These are phyloP conservation scores for Eupithecia insigniata DNA, from an alignment of 2,888 invertebrate species.

Conservation along the genomic window DNA sequence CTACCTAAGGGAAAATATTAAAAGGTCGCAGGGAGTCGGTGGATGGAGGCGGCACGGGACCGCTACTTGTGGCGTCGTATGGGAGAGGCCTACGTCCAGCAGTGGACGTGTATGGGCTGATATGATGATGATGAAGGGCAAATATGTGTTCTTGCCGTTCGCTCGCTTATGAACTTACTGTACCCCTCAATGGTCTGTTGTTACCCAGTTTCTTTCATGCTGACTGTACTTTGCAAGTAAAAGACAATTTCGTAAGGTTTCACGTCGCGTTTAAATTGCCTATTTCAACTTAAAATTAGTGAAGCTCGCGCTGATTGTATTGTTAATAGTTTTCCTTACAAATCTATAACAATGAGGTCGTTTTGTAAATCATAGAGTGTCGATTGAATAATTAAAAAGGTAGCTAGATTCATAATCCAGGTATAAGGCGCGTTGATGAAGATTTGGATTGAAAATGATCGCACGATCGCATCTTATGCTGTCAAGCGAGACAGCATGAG, in stretches of 20 bases:
- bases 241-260: constrained; percentile 25
- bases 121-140: too few species aligned
- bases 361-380: background rate
- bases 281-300: background rate
- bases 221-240: constrained; percentile 17
- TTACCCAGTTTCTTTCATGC: background rate
- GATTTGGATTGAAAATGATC: background rate
- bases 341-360: background rate
- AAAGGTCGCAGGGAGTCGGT: too few species aligned
- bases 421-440: background rate
- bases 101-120: too few species aligned
- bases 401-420: background rate
- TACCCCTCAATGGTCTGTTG: background rate
- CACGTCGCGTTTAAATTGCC: background rate
- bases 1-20: background rate
- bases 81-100: too few species aligned
- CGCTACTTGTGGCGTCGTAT: too few species aligned
- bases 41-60: too few species aligned
- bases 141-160: too few species aligned
- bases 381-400: background rate
- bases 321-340: background rate
- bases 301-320: background rate
- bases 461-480: too few species aligned
- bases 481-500: background rate
- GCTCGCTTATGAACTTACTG: background rate